Evolutionary conservation across 2,113 vertebrate species (phyloP).

Genomic region (Strix aluco): DNA sequence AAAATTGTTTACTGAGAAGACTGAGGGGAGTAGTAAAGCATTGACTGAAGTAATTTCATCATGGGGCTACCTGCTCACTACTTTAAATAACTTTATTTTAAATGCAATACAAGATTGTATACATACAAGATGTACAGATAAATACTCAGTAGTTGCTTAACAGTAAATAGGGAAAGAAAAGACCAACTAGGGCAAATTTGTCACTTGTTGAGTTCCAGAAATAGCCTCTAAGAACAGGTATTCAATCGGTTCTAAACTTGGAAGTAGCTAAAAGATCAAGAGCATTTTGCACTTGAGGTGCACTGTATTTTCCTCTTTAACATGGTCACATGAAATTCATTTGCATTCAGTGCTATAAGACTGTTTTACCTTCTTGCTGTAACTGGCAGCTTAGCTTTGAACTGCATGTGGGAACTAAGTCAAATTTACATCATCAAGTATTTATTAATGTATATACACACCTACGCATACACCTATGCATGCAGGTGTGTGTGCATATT

Average conservation of each 20-base stretch:
- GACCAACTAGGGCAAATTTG: neutral
- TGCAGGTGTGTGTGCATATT: accelerated
- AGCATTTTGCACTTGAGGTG: neutral
- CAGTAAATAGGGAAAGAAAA: neutral
- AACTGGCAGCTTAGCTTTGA: neutral
- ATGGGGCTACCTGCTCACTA: neutral
- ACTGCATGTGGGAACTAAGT: neutral
- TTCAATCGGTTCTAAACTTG: neutral
- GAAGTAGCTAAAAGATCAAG: neutral
- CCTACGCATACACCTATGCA: neutral
- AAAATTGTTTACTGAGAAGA: neutral
- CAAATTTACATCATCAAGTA: neutral
- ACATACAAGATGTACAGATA: neutral
- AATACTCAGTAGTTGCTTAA: neutral
- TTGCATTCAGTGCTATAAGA: neutral
- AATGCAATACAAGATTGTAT: neutral
- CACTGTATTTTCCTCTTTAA: neutral
- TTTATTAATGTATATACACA: neutral
- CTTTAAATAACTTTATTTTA: neutral
- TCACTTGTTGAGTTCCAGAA: neutral
- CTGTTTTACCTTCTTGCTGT: neutral
- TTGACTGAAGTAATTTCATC: neutral
- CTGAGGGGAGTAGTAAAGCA: neutral
- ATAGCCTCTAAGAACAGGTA: neutral
- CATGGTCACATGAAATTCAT: neutral